Percentiles rank a stretch among this genome's conserved stretches.
Evolutionary conservation across 2,888 invertebrate genomes (phyloP).

Genomic region (Oligia strigilis): DNA sequence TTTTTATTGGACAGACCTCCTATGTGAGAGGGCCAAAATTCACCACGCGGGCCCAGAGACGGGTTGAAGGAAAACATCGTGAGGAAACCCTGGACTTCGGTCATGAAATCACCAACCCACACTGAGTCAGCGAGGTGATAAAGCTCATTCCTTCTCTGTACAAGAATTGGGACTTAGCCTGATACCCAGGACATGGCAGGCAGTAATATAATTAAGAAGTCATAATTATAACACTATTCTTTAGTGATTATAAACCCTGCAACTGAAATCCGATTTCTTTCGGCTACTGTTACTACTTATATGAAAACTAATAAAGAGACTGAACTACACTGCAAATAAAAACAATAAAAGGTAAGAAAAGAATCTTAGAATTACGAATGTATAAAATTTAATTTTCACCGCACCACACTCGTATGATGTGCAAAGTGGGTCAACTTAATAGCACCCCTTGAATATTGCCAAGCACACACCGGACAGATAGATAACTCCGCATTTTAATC

Average conservation of each 20-base stretch:
- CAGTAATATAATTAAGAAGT: too few relatives aligned
- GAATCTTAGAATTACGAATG: background rate
- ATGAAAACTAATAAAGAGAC: background rate
- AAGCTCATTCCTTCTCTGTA: too few relatives aligned
- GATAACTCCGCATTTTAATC: slow-evolving; percentile 71
- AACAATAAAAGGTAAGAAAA: slow-evolving; percentile 5
- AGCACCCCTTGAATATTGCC: slow-evolving; percentile 67
- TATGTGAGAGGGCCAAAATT: too few relatives aligned
- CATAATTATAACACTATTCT: background rate
- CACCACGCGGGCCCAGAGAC: too few relatives aligned
- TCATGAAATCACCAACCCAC: too few relatives aligned
- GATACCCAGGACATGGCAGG: too few relatives aligned
- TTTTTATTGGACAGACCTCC: too few relatives aligned
- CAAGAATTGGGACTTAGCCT: too few relatives aligned
- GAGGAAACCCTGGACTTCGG: too few relatives aligned
- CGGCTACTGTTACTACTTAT: too few relatives aligned
- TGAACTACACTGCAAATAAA: slow-evolving; percentile 1
- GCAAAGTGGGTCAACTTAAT: slow-evolving; percentile 77
- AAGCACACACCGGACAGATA: slow-evolving; percentile 63
- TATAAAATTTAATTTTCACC: slow-evolving; percentile 42
- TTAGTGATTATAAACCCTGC: background rate
- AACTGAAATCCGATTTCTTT: background rate
- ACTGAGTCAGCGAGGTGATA: too few relatives aligned
- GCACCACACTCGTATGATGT: slow-evolving; percentile 50
- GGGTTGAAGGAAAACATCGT: too few relatives aligned